Evolutionary conservation across 30 jellyfish, hydroid and myxozoan species (phyloP), one percentile per base, ranked within the genome.

Genomic region (Euphysa ruthae): DNA sequence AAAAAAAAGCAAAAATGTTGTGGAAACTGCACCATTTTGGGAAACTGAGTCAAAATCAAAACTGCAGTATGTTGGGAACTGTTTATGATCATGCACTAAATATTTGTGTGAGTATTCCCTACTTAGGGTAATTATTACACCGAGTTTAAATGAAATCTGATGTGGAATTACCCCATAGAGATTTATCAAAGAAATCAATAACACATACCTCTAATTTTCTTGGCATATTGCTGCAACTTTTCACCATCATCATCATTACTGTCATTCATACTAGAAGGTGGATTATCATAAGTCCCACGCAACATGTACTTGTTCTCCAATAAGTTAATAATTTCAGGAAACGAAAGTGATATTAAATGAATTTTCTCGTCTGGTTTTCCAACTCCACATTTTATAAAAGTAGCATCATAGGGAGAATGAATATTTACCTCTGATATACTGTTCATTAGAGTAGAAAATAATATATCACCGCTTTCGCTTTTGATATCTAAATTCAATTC

Each of bases 331-430:
- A 84, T 58, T 6, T 25, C 8, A 6, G 93, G 93, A 13, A 77
- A 55, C 27, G 63, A 49, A 24, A 84, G 64, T 4, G 93, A 63
- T 7, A 66, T 63, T 0, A 84, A 38, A 61, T 84, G 95, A 22
- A 77, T 77, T 3, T 31, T 57, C 28, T 42, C 32, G 50, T 71
- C 83, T 3, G 83, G 77, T 44, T 63, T 84, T 8, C 95, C 95
- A 35, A 84, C 30, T 32, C 27, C 8, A 32, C 79, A 58, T 46
- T 77, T 73, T 12, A 34, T 60, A 23, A 84, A 35, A 32, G 86
- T 77, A 61, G 71, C 61, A 19, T 84, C 93, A 50, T 51, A 84
- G 4, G 95, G 95, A 4, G 95, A 84, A 64, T 84, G 95, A 12
- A 77, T 81, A 24, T 44, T 28, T 13, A 79, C 66, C 35, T 71